A percentile compares a stretch with the other conserved stretches of the same genome.
Conservation (phyloP, 2,113 vertebrate species). For the Geococcyx californianus region DNA sequence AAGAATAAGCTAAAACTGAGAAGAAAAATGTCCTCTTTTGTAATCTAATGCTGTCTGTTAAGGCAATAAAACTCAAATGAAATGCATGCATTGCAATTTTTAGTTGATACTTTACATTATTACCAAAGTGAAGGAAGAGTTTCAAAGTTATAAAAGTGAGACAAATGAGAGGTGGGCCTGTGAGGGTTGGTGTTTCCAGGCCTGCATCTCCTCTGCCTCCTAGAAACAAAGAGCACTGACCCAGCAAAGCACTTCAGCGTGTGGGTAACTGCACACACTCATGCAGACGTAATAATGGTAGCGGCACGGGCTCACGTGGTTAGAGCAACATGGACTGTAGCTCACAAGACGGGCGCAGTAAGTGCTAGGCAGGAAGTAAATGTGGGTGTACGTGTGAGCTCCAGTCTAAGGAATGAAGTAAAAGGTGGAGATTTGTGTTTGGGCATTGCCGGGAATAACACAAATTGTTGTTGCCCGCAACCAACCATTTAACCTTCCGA, state of each 20-base stretch:
- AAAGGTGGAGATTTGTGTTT: not conserved
- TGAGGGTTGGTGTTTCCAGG: not conserved
- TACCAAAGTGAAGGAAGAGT: slow-evolving; percentile 80
- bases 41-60: slow-evolving; percentile 87
- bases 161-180: slow-evolving; percentile 63
- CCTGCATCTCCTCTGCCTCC: not conserved
- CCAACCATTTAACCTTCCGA: not conserved
- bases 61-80: slow-evolving; percentile 86
- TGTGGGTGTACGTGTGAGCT: not conserved
- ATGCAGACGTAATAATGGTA: not conserved
- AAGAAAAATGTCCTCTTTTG: slow-evolving; percentile 87
- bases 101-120: slow-evolving; percentile 85
- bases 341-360: not conserved
- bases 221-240: slow-evolving; percentile 1
- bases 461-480: not conserved
- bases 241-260: not conserved
- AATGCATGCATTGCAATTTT: slow-evolving; percentile 85
- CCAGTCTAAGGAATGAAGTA: not conserved
- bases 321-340: not conserved
- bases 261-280: not conserved
- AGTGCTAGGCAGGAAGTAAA: not conserved
- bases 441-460: not conserved
- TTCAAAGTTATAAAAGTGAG: slow-evolving; percentile 78
- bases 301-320: not conserved
- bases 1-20: slow-evolving; percentile 84